A percentile compares a stretch with the other conserved stretches of the same genome.
Conservation (phyloP, 2,113 vertebrate species). For the Nycticebus coucang region DNA sequence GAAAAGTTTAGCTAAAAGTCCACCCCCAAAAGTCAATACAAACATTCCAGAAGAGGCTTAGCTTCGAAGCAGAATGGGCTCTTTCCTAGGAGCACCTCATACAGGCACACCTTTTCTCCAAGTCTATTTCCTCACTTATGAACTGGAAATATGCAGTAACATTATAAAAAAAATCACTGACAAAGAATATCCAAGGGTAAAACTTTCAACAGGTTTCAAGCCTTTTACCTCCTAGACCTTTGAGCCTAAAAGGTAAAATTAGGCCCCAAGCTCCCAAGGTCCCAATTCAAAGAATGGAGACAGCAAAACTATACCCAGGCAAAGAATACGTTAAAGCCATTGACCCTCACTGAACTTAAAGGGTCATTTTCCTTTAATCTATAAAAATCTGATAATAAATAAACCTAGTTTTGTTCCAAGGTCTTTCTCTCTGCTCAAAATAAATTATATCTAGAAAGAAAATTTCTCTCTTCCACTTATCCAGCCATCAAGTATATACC, state of each 20-base stretch:
- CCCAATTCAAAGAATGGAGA: not conserved
- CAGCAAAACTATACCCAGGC: not conserved
- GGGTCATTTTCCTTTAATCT: not conserved
- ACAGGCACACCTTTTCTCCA: not conserved
- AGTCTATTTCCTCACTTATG: not conserved
- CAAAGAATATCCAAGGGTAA: not conserved
- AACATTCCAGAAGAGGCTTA: not conserved
- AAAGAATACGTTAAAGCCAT: constrained; percentile 30
- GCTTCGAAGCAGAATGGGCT: not conserved
- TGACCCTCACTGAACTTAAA: constrained; percentile 2
- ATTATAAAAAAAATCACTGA: not conserved
- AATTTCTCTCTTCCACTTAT: not conserved
- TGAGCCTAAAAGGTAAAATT: not conserved
- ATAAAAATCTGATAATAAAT: not conserved
- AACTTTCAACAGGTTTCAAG: not conserved
- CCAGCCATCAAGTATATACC: not conserved
- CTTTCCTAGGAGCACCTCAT: not conserved
- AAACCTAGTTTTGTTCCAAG: constrained; percentile 3
- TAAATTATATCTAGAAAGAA: not conserved
- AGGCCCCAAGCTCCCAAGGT: not conserved
- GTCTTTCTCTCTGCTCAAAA: constrained; percentile 31
- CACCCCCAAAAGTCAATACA: not conserved
- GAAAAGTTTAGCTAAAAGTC: constrained; percentile 11
- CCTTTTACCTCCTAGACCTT: not conserved
- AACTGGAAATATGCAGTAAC: not conserved